Evolutionary conservation across 1,140 invertebrate species (phyloP), one percentile per base, ranked within the genome.

Genomic region (Drosophila teissieri): DNA sequence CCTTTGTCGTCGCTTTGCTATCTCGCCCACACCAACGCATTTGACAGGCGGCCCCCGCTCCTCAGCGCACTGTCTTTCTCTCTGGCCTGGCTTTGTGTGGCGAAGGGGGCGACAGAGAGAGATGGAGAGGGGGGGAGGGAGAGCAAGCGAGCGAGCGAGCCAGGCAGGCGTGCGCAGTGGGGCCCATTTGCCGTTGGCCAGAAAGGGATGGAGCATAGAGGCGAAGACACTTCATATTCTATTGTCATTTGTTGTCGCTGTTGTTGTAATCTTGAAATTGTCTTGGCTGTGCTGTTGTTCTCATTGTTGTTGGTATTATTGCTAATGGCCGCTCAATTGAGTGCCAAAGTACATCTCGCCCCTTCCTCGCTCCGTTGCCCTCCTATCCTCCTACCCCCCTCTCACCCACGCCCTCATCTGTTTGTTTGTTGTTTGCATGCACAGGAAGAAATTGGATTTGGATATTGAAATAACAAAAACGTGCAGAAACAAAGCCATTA

Each of bases 211-310:
- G 31, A 22, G 51, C 10, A 48, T 58, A 22, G 34, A 48, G 56
- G 44, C 69, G 52, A 72, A 63, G 42, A 55, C 78, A 86, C 82
- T 86, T 86, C 83, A 85, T 88, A 86, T 86, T 86, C 83, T 86
- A 88, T 86, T 86, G 83, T 86, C 83, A 88, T 68, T 61, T 45
- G 31, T 75, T 69, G 64, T 45, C 48, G 53, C 36, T 68, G 55
- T 83, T 85, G 74, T 86, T 86, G 83, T 86, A 86, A 88, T 86
- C 83, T 86, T 88, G 62, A 86, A 86, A 88, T 86, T 86, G 84
- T 86, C 83, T 86, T 86, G 42, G 37, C 78, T 68, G 48, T 17
- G 11, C 48, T 15, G 48, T 51, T 24, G 45, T 19, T 69, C 62
- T 52, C 31, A 52, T 52, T 74, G 69, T 63, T 83, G 72, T 69